phyloP scores from a whole-genome alignment of 2,888 invertebrate genomes.

The Nemoura dubitans region DNA sequence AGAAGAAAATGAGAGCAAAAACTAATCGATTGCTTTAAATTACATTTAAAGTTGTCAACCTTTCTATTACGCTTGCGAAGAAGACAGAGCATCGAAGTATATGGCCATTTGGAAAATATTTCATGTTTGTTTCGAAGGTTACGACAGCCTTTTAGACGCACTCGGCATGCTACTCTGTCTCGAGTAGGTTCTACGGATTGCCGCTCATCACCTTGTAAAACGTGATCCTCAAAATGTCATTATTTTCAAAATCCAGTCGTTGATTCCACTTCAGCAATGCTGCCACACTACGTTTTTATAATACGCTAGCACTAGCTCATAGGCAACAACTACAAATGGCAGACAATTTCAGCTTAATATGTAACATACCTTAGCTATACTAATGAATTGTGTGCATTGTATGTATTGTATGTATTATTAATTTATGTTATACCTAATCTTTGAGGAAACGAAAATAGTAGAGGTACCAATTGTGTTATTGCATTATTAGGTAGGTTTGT shows the following conservation, averaged over 20 bases:
- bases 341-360: not conserved
- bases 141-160: not conserved
- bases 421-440: not conserved
- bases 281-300: not conserved
- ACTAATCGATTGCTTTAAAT: not conserved
- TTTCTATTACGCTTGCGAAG: not conserved
- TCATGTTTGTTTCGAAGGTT: constrained; percentile 12
- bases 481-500: constrained; percentile 49
- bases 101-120: constrained; percentile 12
- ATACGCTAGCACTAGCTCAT: not conserved
- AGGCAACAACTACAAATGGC: not conserved
- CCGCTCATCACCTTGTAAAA: not conserved
- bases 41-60: not conserved
- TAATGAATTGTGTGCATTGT: not conserved
- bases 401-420: not conserved
- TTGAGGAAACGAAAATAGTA: constrained; percentile 3
- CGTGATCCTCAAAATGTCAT: not conserved
- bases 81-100: constrained; percentile 7
- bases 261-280: not conserved
- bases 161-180: not conserved
- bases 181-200: not conserved
- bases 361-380: not conserved
- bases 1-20: not conserved
- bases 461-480: constrained; percentile 46
- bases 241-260: not conserved